These are phyloP conservation scores for Corythornis vintsioides DNA, from an alignment of 2,113 vertebrate species.

Conservation along the genomic window DNA sequence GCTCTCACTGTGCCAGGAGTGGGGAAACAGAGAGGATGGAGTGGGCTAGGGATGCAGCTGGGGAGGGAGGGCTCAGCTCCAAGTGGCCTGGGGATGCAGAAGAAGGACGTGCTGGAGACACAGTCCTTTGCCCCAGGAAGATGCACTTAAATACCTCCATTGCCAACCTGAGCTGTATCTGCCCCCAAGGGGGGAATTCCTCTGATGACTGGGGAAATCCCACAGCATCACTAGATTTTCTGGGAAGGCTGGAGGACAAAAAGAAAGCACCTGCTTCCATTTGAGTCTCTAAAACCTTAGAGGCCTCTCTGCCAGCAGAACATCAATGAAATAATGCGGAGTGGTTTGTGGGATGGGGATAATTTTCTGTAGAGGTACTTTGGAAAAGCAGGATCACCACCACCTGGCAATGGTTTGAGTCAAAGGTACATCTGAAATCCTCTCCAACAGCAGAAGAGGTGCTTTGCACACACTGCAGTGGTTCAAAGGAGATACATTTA, in stretches of 20 bases:
- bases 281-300: background rate
- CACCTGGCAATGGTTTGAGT: background rate
- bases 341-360: slow-evolving; percentile 52
- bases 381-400: slow-evolving; percentile 27
- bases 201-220: background rate
- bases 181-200: background rate
- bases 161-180: background rate
- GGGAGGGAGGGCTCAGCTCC: background rate
- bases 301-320: background rate
- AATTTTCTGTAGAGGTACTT: slow-evolving; percentile 14
- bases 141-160: background rate
- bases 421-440: background rate
- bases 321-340: background rate
- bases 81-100: background rate
- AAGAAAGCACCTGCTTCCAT: background rate
- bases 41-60: fast-evolving
- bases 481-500: background rate
- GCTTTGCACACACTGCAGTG: background rate
- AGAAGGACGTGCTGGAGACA: background rate
- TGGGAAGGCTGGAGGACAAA: slow-evolving; percentile 35
- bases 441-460: background rate
- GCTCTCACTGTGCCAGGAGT: background rate
- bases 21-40: background rate
- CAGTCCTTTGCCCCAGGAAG: background rate
- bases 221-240: background rate